Evolutionary conservation across 2,888 invertebrate species (phyloP).

Genomic region (Flexamia atlantica): DNA sequence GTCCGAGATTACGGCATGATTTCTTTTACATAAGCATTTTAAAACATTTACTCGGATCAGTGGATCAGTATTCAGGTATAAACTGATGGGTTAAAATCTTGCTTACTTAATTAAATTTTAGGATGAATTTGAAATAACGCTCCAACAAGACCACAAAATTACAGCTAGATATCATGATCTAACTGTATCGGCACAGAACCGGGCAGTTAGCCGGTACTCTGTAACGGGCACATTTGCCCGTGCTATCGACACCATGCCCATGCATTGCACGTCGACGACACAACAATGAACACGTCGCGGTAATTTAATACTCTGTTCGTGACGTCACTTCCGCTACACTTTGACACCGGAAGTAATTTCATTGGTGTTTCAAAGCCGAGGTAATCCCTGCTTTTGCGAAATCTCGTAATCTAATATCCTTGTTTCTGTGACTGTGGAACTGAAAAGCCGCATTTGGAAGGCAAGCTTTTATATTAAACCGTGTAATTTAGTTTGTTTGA

Average conservation of each 20-base stretch:
- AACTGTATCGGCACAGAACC: too few relatives aligned
- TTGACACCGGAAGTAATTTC: constrained; percentile 47
- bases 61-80: too few relatives aligned
- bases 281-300: constrained; percentile 39
- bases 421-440: constrained; percentile 39
- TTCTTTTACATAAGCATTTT: too few relatives aligned
- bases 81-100: too few relatives aligned
- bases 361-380: constrained; percentile 40
- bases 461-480: constrained; percentile 7
- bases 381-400: constrained; percentile 40
- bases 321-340: constrained; percentile 25
- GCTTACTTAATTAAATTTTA: too few relatives aligned
- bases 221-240: neutral
- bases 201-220: too few relatives aligned
- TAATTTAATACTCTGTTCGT: constrained; percentile 23
- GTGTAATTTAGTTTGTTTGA: constrained; percentile 5
- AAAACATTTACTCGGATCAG: too few relatives aligned
- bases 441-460: constrained; percentile 24
- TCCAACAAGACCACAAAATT: too few relatives aligned
- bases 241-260: neutral
- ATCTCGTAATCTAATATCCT: constrained; percentile 44
- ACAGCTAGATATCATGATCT: too few relatives aligned
- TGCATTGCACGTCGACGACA: neutral
- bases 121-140: too few relatives aligned
- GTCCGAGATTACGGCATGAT: too few relatives aligned